phyloP scores from a whole-genome alignment of 2,113 vertebrate species.

The Tautogolabrus adspersus region DNA sequence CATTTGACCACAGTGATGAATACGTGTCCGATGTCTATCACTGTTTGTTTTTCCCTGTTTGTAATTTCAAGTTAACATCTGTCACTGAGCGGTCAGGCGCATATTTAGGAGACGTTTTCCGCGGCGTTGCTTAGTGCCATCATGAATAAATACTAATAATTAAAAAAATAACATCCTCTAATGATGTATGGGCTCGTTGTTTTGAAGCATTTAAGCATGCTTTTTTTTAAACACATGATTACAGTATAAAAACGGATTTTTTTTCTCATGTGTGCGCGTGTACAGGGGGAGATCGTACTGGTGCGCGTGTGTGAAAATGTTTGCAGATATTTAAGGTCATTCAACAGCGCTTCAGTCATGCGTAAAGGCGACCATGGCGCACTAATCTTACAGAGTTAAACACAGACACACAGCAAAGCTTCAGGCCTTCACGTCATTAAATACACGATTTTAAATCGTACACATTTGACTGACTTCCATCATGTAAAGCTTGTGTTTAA shows the following conservation, averaged over 20 bases:
- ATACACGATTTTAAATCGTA: too few relatives aligned
- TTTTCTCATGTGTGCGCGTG: not conserved
- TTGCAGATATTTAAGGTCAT: constrained; percentile 22
- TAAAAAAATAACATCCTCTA: not conserved
- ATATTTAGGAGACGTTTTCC: not conserved
- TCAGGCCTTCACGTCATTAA: not conserved
- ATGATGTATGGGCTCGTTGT: not conserved
- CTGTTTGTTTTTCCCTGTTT: constrained; percentile 49
- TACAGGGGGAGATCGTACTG: not conserved
- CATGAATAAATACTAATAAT: not conserved
- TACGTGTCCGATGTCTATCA: constrained; percentile 40
- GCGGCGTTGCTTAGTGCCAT: not conserved
- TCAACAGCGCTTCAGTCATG: constrained; percentile 27
- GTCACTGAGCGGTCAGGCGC: constrained; percentile 48
- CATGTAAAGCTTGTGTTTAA: too few relatives aligned
- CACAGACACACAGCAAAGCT: constrained; percentile 4
- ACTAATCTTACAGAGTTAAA: constrained; percentile 22
- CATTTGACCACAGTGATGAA: constrained; percentile 55
- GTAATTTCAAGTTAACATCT: constrained; percentile 40
- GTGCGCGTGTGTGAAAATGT: constrained; percentile 5
- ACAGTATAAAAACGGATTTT: not conserved
- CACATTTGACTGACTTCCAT: too few relatives aligned
- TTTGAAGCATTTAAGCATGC: not conserved
- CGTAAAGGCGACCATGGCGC: constrained; percentile 17
- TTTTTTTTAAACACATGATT: not conserved